These are phyloP conservation scores for Acanthosoma haemorrhoidale DNA, from an alignment of 2,888 invertebrate genomes.

Conservation along the genomic window DNA sequence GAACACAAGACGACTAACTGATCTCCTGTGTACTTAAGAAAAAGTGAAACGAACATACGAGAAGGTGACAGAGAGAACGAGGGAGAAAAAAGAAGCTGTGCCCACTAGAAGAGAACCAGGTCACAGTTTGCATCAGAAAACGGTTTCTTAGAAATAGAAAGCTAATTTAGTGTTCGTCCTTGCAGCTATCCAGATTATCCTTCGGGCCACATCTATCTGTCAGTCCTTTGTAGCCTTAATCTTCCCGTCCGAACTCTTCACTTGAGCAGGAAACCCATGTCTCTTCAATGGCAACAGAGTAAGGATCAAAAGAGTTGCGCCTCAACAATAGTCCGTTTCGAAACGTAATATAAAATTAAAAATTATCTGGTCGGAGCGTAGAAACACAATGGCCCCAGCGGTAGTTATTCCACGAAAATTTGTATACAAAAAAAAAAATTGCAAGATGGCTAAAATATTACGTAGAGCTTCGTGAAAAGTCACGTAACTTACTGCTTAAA, in stretches of 20 bases:
- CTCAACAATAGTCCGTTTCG: neutral
- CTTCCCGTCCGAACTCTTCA: neutral
- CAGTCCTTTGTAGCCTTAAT: neutral
- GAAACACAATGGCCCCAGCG: neutral
- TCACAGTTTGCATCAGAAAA: conserved; percentile 2
- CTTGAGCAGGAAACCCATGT: no score
- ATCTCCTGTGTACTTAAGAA: no score
- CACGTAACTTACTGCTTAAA: no score
- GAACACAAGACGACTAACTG: no score
- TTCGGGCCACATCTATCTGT: neutral
- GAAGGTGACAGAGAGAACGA: no score
- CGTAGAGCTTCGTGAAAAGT: no score
- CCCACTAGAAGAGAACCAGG: neutral
- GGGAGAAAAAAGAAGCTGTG: no score
- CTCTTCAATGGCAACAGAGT: neutral
- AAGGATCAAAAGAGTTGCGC: neutral
- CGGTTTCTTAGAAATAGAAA: conserved; percentile 6
- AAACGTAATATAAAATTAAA: neutral
- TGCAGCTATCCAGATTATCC: neutral
- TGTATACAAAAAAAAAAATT: neutral
- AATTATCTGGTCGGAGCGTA: neutral
- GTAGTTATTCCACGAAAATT: neutral
- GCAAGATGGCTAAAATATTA: neutral
- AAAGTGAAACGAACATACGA: no score
- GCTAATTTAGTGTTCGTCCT: neutral